Evolutionary conservation across 92 coral and sea anemone genomes (phyloP), one percentile per base, ranked within the genome.

Genomic region (Metridium senile): DNA sequence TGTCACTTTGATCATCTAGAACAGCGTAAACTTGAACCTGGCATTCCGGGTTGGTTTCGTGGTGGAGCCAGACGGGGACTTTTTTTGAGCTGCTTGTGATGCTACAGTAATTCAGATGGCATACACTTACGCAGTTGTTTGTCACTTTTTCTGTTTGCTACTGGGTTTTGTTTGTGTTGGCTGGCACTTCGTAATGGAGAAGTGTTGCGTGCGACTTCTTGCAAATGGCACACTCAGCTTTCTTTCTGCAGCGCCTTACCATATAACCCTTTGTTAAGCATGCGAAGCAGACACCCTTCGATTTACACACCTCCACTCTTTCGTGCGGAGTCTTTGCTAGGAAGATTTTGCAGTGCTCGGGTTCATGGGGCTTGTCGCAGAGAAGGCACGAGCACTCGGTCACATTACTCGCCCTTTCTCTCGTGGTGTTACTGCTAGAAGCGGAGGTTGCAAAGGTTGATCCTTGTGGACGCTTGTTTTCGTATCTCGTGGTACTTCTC

Each of bases 161-260:
- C 4, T 58, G 26, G 0, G 46, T 20, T 33, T 77, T 72, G 17
- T 66, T 67, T 17, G 11, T 53, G 2, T 67, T 53, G 22, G 25
- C 52, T 67, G 20, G 52, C 0, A 27, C 26, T 23, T 49, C 21
- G 70, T 18, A 81, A 59, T 87, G 89, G 0, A 90, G 89, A 10
- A 74, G 62, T 11, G 90, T 88, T 0, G 88, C 90, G 56, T 91
- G 97, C 0, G 82, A 63, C 35, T 79, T 88, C 78, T 88, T 88
- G 81, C 93, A 91, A 18, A 63, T 65, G 7, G 58, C 26, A 58
- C 90, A 91, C 29, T 47, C 67, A 11, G 25, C 27, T 51, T 66
- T 74, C 56, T 49, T 52, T 72, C 57, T 52, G 76, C 93, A 91
- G 17, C 76, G 78, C 39, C 84, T 66, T 20, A 76, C 82, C 43